A percentile compares a stretch with the other conserved stretches of the same genome.
Evolutionary conservation across 2,797 vertebrate genomes (phyloP).

Genomic region (Gallirallus australis): DNA sequence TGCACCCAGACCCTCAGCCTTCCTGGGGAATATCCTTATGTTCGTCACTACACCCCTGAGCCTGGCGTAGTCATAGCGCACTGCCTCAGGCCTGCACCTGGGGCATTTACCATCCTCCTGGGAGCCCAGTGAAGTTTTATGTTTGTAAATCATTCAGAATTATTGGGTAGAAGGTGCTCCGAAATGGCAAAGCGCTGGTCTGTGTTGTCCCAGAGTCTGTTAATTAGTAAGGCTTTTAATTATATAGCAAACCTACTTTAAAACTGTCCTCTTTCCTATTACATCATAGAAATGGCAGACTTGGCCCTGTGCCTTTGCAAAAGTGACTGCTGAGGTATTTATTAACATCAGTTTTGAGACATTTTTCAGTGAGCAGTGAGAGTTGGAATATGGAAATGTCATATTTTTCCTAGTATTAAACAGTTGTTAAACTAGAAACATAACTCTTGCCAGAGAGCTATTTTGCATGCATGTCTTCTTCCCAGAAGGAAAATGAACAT

Average conservation of each 20-base stretch:
- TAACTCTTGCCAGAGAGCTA: conserved; percentile 23
- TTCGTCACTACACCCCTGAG: not conserved
- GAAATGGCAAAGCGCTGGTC: not conserved
- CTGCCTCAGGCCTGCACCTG: fast-evolving
- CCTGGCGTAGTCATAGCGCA: not conserved
- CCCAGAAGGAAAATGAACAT: not conserved
- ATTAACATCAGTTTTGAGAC: conserved; percentile 8
- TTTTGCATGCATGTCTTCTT: conserved; percentile 8
- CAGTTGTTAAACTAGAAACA: conserved; percentile 48
- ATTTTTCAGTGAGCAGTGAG: conserved; percentile 13
- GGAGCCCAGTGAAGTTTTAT: not conserved
- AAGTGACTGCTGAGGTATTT: conserved; percentile 43
- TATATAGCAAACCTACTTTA: not conserved
- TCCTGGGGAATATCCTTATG: not conserved
- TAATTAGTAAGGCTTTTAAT: not conserved
- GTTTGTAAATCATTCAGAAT: not conserved
- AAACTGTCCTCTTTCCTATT: conserved; percentile 6
- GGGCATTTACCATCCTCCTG: not conserved
- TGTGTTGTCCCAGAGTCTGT: not conserved
- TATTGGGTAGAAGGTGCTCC: not conserved
- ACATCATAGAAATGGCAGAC: not conserved
- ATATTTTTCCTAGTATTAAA: conserved; percentile 44
- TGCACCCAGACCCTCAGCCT: not conserved
- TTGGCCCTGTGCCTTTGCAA: conserved; percentile 7
- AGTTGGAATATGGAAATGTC: conserved; percentile 42